These are phyloP conservation scores for Trachymyrmex septentrionalis DNA, from an alignment of 1,140 invertebrate species.

Conservation along the genomic window DNA sequence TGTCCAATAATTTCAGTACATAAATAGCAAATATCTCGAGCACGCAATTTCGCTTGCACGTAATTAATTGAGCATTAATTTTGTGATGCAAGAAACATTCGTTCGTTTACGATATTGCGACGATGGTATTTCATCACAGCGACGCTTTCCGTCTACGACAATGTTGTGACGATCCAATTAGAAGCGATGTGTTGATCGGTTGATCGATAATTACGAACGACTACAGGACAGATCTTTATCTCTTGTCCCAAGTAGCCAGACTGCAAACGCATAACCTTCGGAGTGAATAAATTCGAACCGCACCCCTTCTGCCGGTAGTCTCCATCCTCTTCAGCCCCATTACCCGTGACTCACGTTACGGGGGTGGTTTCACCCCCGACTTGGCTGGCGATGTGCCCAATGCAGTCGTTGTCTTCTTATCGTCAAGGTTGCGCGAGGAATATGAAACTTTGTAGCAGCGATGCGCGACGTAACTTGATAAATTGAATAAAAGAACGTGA, in stretches of 20 bases:
- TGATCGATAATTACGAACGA: constrained; percentile 63
- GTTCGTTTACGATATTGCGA: neutral
- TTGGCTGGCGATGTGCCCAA: constrained; percentile 43
- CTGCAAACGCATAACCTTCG: constrained; percentile 78
- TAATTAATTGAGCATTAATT: constrained; percentile 31
- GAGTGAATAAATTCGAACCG: constrained; percentile 79
- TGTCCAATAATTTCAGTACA: neutral
- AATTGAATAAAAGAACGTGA: constrained; percentile 31
- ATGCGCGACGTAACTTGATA: constrained; percentile 8
- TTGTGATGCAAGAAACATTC: neutral
- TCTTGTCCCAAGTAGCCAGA: constrained; percentile 75
- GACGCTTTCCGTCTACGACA: constrained; percentile 14
- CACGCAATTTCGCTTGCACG: neutral
- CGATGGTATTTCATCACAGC: neutral
- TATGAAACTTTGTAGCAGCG: constrained; percentile 29
- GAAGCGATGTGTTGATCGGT: constrained; percentile 77
- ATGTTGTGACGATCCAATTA: constrained; percentile 70
- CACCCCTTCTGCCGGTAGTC: constrained; percentile 69
- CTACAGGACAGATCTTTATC: constrained; percentile 80
- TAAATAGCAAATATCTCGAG: neutral
- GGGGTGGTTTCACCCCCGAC: constrained; percentile 39
- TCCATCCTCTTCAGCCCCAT: constrained; percentile 65
- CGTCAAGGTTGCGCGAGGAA: constrained; percentile 9
- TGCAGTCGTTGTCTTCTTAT: constrained; percentile 47
- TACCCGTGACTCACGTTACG: constrained; percentile 60